Evolutionary conservation across 2,797 vertebrate genomes (phyloP), one percentile per base, ranked within the genome.

Genomic region (Jordanella pulchra): DNA sequence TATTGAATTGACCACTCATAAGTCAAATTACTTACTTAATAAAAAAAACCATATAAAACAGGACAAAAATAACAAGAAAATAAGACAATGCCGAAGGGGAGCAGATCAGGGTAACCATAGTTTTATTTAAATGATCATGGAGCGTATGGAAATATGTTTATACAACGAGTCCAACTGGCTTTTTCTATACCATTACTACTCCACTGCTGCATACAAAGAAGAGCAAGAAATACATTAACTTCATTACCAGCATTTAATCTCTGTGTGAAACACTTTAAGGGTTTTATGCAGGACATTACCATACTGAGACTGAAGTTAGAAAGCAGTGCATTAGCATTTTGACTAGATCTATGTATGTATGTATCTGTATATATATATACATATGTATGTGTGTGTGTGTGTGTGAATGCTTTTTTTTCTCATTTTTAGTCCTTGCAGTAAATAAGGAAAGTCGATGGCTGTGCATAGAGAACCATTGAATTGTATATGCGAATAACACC

Each of bases 171-270:
- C 45, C 11, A 10, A 28, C 11, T 32, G 28, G 21, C 0, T 50
- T 67, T 6, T 42, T 44, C 0, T 15, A 0, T 30, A 11, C n/a
- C 23, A 12, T 67, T 1, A 3, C 60, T 27, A 50, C 25, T 44
- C 11, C n/a, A 61, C 32, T 68, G 61, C 4, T 54, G 27, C 56
- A 67, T 61, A 32, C 50, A n/a, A n/a, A 25, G 32, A 67, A 30
- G n/a, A 73, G 56, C 10, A 32, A 60, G 56, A 60, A 32, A 35
- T 60, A 60, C 10, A 60, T 60, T 35, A 21, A 35, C 30, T 21
- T 35, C 30, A 23, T 35, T 21, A 32, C 17, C 56, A 60, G 30
- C 56, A 32, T 60, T 60, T 60, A 60, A 18, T 2, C 18, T 12
- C 18, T 23, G 35, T 35, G 30, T 35, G 18, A 15, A 35, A 60